phyloP scores from a whole-genome alignment of 1,140 invertebrate genomes.

The Megalopta genalis region DNA sequence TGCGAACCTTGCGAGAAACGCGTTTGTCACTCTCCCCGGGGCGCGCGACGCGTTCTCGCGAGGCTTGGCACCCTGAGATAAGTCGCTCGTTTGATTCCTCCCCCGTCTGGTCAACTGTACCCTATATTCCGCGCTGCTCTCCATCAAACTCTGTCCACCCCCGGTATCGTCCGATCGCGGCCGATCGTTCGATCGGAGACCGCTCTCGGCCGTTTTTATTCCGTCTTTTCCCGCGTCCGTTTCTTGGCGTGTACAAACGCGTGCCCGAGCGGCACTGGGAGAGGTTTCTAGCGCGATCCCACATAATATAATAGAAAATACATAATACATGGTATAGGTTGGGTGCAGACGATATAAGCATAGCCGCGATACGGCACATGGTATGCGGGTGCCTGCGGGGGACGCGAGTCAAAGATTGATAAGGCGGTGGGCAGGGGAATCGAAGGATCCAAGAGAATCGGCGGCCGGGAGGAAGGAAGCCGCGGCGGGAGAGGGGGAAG shows the following conservation, averaged over 20 bases:
- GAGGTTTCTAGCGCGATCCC: too few species aligned
- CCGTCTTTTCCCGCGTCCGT: background rate
- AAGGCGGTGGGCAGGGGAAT: background rate
- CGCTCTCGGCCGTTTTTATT: background rate
- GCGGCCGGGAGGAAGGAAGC: background rate
- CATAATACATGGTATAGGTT: background rate
- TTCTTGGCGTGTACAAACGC: background rate
- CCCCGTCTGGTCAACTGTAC: background rate
- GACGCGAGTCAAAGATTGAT: conserved; percentile 20
- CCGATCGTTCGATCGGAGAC: too few species aligned
- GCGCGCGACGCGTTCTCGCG: too few species aligned
- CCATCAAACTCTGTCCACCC: conserved; percentile 20
- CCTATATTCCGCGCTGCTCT: background rate
- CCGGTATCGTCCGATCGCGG: too few species aligned
- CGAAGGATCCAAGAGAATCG: conserved; percentile 12
- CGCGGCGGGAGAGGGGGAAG: conserved; percentile 52
- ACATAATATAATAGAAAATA: background rate
- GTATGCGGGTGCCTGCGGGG: background rate
- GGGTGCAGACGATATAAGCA: background rate
- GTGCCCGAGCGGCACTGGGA: too few species aligned
- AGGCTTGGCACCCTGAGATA: conserved; percentile 25
- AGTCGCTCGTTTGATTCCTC: background rate
- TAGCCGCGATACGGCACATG: background rate
- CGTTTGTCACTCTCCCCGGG: too few species aligned
- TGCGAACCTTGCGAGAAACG: background rate